Evolutionary conservation across 2,797 vertebrate genomes (phyloP), one percentile per base, ranked within the genome.

Genomic region (Oryzias dopingdopingensis): DNA sequence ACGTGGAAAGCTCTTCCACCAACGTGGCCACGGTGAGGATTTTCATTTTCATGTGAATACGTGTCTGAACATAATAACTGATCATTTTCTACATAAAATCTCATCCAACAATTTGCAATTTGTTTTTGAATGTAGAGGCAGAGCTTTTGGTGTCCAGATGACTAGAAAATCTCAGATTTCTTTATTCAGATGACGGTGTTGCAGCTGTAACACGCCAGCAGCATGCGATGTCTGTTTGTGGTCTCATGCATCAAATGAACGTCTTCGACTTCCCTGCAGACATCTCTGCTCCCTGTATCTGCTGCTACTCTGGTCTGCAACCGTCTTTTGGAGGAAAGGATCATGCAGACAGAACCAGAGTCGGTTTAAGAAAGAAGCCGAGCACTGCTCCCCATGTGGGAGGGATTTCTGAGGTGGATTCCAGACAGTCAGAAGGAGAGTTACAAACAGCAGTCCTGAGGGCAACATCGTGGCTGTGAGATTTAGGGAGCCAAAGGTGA

Each of bases 1-100:
- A 83, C 84, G 68, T 77, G 74, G 74, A 77, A 88, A 84, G 86
- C 81, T 80, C 85, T 85, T 86, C 77, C 67, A 83, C 71, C 8
- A 7, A 10, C 10, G 29, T 8, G 26, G 26, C 26, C 26, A 26
- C 5, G 5, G 26, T 6, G 8, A 32, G 29, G 29, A 32, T 8
- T 7, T 26, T 26, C 26, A 6, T 26, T 26, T 26, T 6, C 6
- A 26, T 26, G 26, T 26, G 26, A 26, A 26, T 26, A 26, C 7
- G 26, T 26, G 26, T 26, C 5, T 56, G 71, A 49, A 47, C 24
- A 49, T 37, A 32, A 48, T 42, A 42, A 14, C 1, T 44, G 37
- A 12, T 4, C 15, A 47, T 55, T n/a, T 41, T 42, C 48, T 43
- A 18, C 58, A 54, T 48, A 47, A 32, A 8, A 32, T 32, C 1